Base-by-base conservation (phyloP, 2,888 invertebrate species). In the Drosophila aldrichi region DNA sequence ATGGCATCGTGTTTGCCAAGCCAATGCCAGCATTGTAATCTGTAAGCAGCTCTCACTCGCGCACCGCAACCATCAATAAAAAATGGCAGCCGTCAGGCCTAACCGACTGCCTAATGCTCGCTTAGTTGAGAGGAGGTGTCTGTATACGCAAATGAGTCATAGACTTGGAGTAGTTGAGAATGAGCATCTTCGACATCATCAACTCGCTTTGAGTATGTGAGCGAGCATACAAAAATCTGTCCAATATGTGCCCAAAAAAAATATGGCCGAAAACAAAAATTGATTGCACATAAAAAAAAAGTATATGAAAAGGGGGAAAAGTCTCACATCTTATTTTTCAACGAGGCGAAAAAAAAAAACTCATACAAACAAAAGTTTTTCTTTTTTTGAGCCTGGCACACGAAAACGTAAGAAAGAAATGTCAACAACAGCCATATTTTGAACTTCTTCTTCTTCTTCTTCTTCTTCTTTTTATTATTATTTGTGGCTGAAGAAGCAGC, bases 381-480 rank as follows among this genome's bases (percentile, higher is more conserved):
- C 3, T 38, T 25, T 18, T 49, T 32, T 32, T 49, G 18, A 12
- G 49, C 29, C n/a, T 29, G 29, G 29, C 46, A 16, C 10, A 16
- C 10, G 32, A 34, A 38, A 40, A 36, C 10, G 43, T 43, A 16
- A 38, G 38, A 52, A 38, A 25, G 52, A 52, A 89, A 89, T 84
- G 89, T 84, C 84, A 84, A 84, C 89, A 89, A 63, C 84, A 88
- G 89, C 48, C 59, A 68, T 62, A 69, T 72, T 84, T 81, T 83
- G 40, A 20, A 34, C 32, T 20, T 49, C 25, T 46, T 49, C 48
- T 70, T 70, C 65, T 60, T 70, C 63, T 41, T 20, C 25, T 46
- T 44, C 48, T 70, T 70, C 65, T 60, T 66, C 63, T 43, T 29
- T 29, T 46, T 46, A 52, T 79, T 61, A 32, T 46, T 41, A 70